Conservation (phyloP, 2,113 vertebrate species). For the Budorcas taxicolor region DNA sequence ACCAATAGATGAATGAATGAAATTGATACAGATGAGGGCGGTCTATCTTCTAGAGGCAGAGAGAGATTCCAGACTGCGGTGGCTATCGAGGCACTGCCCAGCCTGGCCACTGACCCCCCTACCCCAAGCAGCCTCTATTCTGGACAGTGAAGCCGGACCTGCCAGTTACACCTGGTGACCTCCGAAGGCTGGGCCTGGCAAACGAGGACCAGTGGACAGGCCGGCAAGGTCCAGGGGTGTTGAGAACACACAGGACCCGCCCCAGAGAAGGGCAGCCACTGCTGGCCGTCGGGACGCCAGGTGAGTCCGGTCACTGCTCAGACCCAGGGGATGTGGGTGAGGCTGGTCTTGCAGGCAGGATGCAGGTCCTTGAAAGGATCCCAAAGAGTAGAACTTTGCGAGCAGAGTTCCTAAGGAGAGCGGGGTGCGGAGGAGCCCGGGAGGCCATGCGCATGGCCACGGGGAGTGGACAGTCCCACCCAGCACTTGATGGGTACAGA, state of each 20-base stretch:
- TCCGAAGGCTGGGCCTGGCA: accelerated
- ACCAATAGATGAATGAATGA: neutral
- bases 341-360: accelerated
- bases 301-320: no score
- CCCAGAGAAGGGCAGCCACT: neutral
- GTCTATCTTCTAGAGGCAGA: neutral
- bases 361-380: neutral
- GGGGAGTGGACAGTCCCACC: accelerated
- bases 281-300: accelerated
- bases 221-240: accelerated
- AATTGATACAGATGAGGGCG: accelerated
- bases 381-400: accelerated
- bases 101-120: neutral
- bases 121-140: accelerated
- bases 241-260: accelerated
- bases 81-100: neutral
- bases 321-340: accelerated
- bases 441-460: accelerated
- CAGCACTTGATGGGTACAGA: accelerated
- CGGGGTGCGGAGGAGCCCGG: accelerated
- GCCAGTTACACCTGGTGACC: no score
- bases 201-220: accelerated
- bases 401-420: neutral
- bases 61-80: neutral
- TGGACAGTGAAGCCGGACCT: accelerated